Percentiles rank a stretch among this genome's conserved stretches.
Evolutionary conservation across 1,140 invertebrate genomes (phyloP).

Genomic region (Nasonia giraulti): DNA sequence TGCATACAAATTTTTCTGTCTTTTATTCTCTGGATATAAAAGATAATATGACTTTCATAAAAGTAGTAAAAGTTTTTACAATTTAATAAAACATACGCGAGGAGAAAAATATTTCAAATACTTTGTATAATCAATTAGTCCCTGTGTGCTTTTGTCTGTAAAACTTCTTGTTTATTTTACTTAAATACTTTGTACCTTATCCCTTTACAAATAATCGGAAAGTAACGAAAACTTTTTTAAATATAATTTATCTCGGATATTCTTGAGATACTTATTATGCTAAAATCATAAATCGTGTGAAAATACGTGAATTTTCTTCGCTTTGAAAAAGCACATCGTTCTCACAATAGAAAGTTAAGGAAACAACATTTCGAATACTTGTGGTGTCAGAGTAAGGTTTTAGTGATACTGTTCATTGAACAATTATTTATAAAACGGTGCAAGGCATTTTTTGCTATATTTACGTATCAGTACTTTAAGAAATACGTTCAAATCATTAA

Average conservation of each 20-base stretch:
- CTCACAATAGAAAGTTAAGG: background rate
- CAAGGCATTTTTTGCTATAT: background rate
- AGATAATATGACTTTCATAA: constrained; percentile 1
- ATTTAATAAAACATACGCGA: background rate
- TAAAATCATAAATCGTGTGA: background rate
- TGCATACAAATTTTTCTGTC: background rate
- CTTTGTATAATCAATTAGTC: background rate
- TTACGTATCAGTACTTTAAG: background rate
- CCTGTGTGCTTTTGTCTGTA: background rate
- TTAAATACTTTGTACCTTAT: constrained; percentile 24
- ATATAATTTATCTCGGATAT: background rate
- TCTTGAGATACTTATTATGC: background rate
- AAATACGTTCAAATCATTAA: background rate
- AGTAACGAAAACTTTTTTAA: background rate
- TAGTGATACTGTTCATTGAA: background rate
- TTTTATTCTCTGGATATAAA: constrained; percentile 1
- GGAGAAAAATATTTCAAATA: background rate
- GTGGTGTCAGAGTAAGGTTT: background rate
- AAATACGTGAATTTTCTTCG: background rate
- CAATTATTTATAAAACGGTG: background rate
- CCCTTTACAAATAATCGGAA: background rate
- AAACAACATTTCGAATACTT: background rate
- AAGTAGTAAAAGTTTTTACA: background rate
- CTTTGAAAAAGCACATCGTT: background rate
- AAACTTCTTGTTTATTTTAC: background rate